Evolutionary conservation across 1,140 invertebrate genomes (phyloP), one percentile per base, ranked within the genome.

Genomic region (Aphis craccivora): DNA sequence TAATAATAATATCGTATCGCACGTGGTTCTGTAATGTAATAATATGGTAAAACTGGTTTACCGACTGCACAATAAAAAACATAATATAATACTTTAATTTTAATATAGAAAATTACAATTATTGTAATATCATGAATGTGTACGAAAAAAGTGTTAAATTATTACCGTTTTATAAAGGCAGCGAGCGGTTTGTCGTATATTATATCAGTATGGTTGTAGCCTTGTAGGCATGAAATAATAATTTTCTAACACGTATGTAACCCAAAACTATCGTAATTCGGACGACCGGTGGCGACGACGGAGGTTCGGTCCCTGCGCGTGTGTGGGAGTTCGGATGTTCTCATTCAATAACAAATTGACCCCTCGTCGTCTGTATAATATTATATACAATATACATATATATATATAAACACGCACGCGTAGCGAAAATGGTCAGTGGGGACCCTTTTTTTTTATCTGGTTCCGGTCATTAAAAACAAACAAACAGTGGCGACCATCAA

Each of bases 281-380:
- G 45, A 51, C 87, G 87, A 35, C 45, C 30, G 43, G 22, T 45
- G 25, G 60, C 60, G 14, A n/a, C 30, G 55, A 8, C 5, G 55
- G 25, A 76, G 60, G 30, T 76, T 48, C 30, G 43, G 86, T 45
- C 35, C 84, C 23, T 45, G 35, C 89, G 40, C 60, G 90, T 23
- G 81, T 93, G 81, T 93, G 91, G 91, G 91, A 93, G 91, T 93
- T 93, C 91, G 91, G 81, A 93, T 93, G 91, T 93, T 93, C 48
- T 53, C 91, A 93, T 93, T 92, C 91, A 92, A 84, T 55, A 92
- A 93, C 81, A 93, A 93, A 93, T 93, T 93, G 91, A 93, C 91
- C 91, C 91, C 48, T 93, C 37, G 91, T 83, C 11, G 22, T 18
- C 30, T n/a, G 60, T 76, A 76, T 35, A 76, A 35, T 40, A 40